A percentile compares a stretch with the other conserved stretches of the same genome.
Conservation (phyloP, 1,140 invertebrate genomes). For the Linepithema humile region DNA sequence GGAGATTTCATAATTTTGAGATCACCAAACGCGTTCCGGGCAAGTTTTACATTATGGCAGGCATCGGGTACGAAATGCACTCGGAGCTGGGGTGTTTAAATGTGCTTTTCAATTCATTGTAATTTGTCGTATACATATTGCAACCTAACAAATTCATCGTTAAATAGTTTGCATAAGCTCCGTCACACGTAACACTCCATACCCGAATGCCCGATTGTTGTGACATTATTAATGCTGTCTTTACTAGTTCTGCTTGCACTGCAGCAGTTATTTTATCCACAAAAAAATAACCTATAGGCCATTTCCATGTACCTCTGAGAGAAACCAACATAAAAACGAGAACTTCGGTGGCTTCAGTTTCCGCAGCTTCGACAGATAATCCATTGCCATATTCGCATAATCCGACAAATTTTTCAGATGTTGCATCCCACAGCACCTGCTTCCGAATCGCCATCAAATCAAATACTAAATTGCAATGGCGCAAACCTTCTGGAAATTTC, state of each 20-base stretch:
- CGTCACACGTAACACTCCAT: slow-evolving; percentile 14
- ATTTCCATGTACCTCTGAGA: neutral
- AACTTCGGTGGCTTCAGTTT: neutral
- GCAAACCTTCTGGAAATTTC: neutral
- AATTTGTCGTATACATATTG: neutral
- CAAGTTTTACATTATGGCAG: neutral
- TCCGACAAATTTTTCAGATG: neutral
- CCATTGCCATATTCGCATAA: slow-evolving; percentile 1
- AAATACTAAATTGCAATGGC: neutral
- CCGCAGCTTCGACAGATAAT: neutral
- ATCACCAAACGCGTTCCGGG: neutral
- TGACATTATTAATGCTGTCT: neutral
- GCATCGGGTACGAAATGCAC: neutral
- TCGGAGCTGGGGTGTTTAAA: slow-evolving; percentile 5
- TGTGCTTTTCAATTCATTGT: neutral
- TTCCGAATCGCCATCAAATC: slow-evolving; percentile 13
- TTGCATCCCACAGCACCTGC: neutral
- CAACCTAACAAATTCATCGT: slow-evolving; percentile 8
- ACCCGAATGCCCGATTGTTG: neutral
- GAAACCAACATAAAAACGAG: neutral
- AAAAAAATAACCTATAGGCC: slow-evolving; percentile 2
- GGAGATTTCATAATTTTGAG: neutral
- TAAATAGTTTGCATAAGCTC: neutral
- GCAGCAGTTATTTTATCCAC: neutral
- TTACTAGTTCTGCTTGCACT: neutral